These are phyloP conservation scores for Yponomeuta evonymella DNA, from an alignment of 2,888 invertebrate species.

Conservation along the genomic window DNA sequence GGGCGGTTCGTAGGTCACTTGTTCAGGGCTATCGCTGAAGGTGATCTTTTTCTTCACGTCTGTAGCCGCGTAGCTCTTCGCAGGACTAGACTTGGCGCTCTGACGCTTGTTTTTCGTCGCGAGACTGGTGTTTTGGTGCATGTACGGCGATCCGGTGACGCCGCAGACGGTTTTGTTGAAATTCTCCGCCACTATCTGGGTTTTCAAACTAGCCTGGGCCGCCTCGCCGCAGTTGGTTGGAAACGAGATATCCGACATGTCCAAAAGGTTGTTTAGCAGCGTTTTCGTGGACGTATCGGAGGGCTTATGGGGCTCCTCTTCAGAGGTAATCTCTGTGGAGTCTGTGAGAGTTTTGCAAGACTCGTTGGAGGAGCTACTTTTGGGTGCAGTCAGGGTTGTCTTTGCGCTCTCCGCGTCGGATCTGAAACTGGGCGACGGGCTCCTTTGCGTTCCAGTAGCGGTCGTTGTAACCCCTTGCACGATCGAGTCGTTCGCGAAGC, in stretches of 20 bases:
- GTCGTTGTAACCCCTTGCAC: background rate
- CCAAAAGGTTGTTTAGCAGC: constrained; percentile 39
- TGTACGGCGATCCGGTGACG: background rate
- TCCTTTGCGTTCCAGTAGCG: background rate
- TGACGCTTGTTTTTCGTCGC: background rate
- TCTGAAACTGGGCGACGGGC: background rate
- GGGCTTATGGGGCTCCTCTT: background rate
- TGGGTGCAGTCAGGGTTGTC: background rate
- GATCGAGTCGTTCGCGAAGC: background rate
- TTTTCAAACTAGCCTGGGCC: background rate
- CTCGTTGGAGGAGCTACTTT: background rate
- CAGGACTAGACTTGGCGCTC: background rate
- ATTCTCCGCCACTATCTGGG: background rate
- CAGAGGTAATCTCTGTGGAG: background rate
- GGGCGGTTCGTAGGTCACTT: background rate
- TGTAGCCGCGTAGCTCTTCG: background rate
- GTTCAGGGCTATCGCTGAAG: background rate
- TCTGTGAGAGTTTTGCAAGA: background rate
- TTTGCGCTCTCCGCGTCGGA: background rate
- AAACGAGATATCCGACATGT: constrained; percentile 38
- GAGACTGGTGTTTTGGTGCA: background rate
- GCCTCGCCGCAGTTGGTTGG: background rate
- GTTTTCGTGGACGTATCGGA: constrained; percentile 28
- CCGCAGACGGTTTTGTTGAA: background rate
- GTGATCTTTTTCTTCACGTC: background rate